Conservation (phyloP, 2,797 vertebrate genomes). For the Siniperca undulata region DNA sequence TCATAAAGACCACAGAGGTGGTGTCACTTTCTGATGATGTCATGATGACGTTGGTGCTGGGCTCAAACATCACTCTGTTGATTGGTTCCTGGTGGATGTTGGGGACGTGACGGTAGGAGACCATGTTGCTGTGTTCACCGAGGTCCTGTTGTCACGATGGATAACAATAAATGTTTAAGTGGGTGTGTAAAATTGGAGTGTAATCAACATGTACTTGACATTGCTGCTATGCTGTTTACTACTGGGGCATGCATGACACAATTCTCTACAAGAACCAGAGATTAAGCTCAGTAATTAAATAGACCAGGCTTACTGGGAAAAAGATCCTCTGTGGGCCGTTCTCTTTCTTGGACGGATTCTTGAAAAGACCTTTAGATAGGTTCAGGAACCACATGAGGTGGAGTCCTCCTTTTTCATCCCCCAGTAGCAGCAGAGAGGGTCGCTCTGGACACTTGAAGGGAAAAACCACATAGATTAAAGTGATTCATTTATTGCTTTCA, state of each 20-base stretch:
- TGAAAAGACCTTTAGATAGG: slow-evolving; percentile 75
- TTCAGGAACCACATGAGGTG: slow-evolving; percentile 78
- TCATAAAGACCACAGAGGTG: slow-evolving; percentile 70
- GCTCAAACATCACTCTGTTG: slow-evolving; percentile 69
- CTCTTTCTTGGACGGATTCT: slow-evolving; percentile 61
- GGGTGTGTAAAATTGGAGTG: neutral
- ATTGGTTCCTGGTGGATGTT: slow-evolving; percentile 59
- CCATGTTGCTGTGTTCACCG: slow-evolving; percentile 52
- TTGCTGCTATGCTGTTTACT: neutral
- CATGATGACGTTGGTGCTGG: slow-evolving; percentile 61
- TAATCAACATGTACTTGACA: neutral
- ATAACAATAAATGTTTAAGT: neutral
- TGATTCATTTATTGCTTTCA: neutral
- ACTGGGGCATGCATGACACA: neutral
- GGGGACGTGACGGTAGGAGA: slow-evolving; percentile 63
- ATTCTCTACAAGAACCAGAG: neutral
- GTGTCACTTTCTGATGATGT: slow-evolving; percentile 69
- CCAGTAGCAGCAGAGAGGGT: slow-evolving; percentile 75
- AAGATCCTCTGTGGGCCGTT: slow-evolving; percentile 66
- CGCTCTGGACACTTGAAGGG: slow-evolving; percentile 60
- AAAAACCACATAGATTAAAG: slow-evolving; percentile 15
- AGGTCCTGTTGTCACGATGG: slow-evolving; percentile 62
- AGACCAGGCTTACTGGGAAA: slow-evolving; percentile 70
- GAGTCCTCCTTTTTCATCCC: slow-evolving; percentile 79
- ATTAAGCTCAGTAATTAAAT: neutral